phyloP scores from a whole-genome alignment of 2,797 vertebrate genomes.

The Miichthys miiuy region DNA sequence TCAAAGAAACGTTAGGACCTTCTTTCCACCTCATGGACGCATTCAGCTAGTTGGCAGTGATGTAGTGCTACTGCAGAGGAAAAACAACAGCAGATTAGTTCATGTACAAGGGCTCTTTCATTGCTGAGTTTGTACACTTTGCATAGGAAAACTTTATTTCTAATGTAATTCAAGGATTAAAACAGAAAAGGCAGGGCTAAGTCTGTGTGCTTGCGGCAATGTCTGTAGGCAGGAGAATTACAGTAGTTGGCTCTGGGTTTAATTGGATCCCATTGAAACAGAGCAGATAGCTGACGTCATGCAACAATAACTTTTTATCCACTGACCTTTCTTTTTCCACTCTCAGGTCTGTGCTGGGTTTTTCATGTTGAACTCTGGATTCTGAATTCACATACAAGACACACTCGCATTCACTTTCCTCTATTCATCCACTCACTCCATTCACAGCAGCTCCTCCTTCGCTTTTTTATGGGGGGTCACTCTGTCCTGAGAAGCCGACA shows the following conservation, averaged over 20 bases:
- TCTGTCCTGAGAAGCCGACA: not conserved
- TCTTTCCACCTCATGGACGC: slow-evolving; percentile 10
- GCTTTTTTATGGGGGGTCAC: not conserved
- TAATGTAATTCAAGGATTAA: slow-evolving; percentile 72
- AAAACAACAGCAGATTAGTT: slow-evolving; percentile 44
- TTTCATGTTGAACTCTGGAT: not conserved
- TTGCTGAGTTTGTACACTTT: slow-evolving; percentile 41
- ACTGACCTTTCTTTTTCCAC: slow-evolving; percentile 22
- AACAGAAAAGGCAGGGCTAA: slow-evolving; percentile 54
- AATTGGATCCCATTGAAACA: slow-evolving; percentile 69
- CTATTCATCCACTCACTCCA: not conserved
- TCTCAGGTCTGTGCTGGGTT: slow-evolving; percentile 5
- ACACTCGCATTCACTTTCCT: not conserved
- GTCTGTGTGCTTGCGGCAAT: slow-evolving; percentile 60
- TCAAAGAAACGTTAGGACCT: slow-evolving; percentile 18
- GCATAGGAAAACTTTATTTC: slow-evolving; percentile 57
- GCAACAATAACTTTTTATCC: slow-evolving; percentile 61
- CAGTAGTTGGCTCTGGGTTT: slow-evolving; percentile 58
- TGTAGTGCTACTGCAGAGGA: slow-evolving; percentile 1
- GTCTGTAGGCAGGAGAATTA: slow-evolving; percentile 40
- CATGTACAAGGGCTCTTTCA: slow-evolving; percentile 23
- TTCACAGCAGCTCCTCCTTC: not conserved
- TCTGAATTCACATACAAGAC: slow-evolving; percentile 12
- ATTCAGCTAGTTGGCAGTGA: slow-evolving; percentile 19
- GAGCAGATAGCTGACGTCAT: slow-evolving; percentile 58